These are phyloP conservation scores for Drosophila nebulosa DNA, from an alignment of 1,140 invertebrate species.

Conservation along the genomic window DNA sequence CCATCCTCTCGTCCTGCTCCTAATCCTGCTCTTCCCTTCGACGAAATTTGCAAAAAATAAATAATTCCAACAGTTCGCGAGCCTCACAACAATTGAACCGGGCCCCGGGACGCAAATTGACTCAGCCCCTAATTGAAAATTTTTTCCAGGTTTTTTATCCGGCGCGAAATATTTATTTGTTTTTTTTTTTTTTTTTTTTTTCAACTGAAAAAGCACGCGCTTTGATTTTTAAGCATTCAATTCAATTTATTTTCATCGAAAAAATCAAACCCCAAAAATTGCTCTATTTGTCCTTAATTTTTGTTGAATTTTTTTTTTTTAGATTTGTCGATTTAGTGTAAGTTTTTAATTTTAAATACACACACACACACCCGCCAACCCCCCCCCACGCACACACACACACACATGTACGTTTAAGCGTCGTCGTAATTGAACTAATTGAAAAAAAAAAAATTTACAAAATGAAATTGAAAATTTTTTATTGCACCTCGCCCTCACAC, in stretches of 20 bases:
- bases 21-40: constrained; percentile 16
- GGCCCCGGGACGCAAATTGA: constrained; percentile 91
- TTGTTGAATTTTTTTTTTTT: background rate
- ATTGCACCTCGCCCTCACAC: background rate
- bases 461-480: background rate
- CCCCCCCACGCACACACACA: background rate
- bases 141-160: constrained; percentile 92
- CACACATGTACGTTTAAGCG: background rate
- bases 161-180: constrained; percentile 51
- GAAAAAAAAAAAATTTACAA: background rate
- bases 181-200: no score
- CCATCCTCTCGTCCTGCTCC: constrained; percentile 45
- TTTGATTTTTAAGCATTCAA: constrained; percentile 56
- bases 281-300: background rate
- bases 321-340: background rate
- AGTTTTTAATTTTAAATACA: background rate
- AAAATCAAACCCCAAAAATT: background rate
- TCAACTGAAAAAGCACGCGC: constrained; percentile 64
- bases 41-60: no score
- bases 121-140: constrained; percentile 93
- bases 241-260: background rate
- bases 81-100: constrained; percentile 92
- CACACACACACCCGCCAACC: background rate
- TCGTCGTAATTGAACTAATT: background rate
- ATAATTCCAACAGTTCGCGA: constrained; percentile 86